Conservation (phyloP, 2,113 vertebrate species). For the Hippocampus mohnikei region DNA sequence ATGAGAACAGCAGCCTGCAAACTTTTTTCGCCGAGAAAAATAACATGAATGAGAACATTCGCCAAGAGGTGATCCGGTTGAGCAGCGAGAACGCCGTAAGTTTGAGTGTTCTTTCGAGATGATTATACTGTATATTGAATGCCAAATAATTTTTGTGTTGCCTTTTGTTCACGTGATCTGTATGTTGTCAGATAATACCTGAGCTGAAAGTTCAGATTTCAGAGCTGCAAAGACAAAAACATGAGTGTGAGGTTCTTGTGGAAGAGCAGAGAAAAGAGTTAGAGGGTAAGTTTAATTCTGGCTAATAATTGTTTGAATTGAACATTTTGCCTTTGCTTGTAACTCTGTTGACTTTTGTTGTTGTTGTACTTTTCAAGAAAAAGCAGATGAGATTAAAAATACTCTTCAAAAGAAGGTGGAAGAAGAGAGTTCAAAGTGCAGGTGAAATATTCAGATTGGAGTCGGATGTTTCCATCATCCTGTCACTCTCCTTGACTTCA, state of each 20-base stretch:
- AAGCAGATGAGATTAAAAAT: constrained; percentile 70
- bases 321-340: neutral
- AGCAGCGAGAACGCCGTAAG: constrained; percentile 79
- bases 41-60: constrained; percentile 80
- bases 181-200: constrained; percentile 78
- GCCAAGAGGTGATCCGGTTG: constrained; percentile 83
- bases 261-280: constrained; percentile 74
- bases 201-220: constrained; percentile 85
- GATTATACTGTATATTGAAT: neutral
- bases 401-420: constrained; percentile 62
- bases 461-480: neutral
- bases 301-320: neutral
- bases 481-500: neutral
- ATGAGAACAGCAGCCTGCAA: constrained; percentile 86
- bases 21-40: constrained; percentile 88
- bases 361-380: constrained; percentile 59
- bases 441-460: constrained; percentile 57
- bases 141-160: neutral
- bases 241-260: constrained; percentile 78
- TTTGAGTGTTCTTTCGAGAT: neutral
- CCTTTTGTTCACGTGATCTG: constrained; percentile 11
- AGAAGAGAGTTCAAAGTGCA: constrained; percentile 69
- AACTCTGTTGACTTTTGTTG: neutral
- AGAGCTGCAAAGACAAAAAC: constrained; percentile 86
- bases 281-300: constrained; percentile 67